A percentile compares a stretch with the other conserved stretches of the same genome.
phyloP scores from a whole-genome alignment of 2,113 vertebrate species.

The Sula dactylatra region DNA sequence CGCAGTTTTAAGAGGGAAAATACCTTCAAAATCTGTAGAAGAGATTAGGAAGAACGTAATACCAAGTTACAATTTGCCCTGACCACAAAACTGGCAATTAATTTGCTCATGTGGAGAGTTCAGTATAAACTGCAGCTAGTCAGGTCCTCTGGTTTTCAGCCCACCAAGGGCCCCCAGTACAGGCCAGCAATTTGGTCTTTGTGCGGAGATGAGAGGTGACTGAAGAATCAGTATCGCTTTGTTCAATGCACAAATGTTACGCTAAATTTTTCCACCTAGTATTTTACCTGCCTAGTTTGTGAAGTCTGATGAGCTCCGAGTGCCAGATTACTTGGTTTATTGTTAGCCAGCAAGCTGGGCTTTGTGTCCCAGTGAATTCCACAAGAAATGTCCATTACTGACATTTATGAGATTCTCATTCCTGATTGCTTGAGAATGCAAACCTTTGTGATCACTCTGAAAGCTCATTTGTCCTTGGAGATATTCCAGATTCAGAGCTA shows the following conservation, averaged over 20 bases:
- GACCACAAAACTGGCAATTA: not conserved
- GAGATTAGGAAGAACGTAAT: not conserved
- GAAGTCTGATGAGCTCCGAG: not conserved
- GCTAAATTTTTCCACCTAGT: not conserved
- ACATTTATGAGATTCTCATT: not conserved
- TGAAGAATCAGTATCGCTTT: not conserved
- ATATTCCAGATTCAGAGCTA: not conserved
- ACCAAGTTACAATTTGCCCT: not conserved
- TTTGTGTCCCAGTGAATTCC: not conserved
- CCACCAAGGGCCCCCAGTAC: rapidly evolving
- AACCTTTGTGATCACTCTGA: not conserved
- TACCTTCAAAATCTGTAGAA: not conserved
- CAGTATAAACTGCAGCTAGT: not conserved
- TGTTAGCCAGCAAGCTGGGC: not conserved
- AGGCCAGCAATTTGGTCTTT: not conserved
- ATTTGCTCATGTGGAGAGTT: not conserved
- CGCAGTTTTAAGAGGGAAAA: not conserved
- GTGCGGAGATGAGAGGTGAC: not conserved
- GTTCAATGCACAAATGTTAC: not conserved
- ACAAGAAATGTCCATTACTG: not conserved
- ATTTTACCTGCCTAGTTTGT: not conserved
- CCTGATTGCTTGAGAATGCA: not conserved
- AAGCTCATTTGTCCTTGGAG: not conserved
- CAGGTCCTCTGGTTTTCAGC: not conserved
- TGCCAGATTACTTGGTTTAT: rapidly evolving